phyloP scores from a whole-genome alignment of 1,140 invertebrate species.

The Drosophila pruinosa region DNA sequence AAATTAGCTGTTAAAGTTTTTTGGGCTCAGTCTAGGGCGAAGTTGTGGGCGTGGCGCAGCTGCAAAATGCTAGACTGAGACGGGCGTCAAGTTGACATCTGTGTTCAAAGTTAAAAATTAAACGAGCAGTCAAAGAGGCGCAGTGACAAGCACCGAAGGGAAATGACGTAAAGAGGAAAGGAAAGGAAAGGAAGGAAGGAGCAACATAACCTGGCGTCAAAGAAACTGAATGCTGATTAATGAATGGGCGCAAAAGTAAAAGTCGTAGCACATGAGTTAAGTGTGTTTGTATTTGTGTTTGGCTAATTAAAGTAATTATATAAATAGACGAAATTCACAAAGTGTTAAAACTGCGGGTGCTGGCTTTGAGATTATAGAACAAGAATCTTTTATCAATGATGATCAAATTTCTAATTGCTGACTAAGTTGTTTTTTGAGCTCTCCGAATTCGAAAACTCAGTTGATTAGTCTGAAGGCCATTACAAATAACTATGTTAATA shows the following conservation, averaged over 20 bases:
- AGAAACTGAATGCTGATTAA: constrained; percentile 76
- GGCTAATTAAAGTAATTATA: constrained; percentile 67
- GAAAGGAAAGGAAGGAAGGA: background rate
- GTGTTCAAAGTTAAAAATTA: constrained; percentile 80
- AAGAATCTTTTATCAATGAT: constrained; percentile 1
- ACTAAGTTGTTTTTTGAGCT: no score
- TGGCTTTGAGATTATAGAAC: background rate
- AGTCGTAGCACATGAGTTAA: constrained; percentile 27
- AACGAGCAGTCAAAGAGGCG: constrained; percentile 44
- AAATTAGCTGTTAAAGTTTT: constrained; percentile 60
- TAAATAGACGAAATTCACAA: constrained; percentile 54
- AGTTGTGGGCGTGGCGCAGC: background rate
- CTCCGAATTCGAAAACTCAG: no score
- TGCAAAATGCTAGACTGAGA: background rate
- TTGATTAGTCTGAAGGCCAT: no score
- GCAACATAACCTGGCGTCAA: constrained; percentile 49
- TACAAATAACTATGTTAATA: no score
- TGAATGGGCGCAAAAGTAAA: constrained; percentile 45
- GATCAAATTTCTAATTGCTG: constrained; percentile 1
- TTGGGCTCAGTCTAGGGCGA: background rate
- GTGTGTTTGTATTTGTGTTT: constrained; percentile 13
- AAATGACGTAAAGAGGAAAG: background rate
- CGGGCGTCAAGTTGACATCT: constrained; percentile 65
- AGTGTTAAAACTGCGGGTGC: constrained; percentile 38
- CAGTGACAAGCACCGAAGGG: background rate